Evolutionary conservation across 2,888 invertebrate species (phyloP).

Genomic region (Mactromeris polynyma): DNA sequence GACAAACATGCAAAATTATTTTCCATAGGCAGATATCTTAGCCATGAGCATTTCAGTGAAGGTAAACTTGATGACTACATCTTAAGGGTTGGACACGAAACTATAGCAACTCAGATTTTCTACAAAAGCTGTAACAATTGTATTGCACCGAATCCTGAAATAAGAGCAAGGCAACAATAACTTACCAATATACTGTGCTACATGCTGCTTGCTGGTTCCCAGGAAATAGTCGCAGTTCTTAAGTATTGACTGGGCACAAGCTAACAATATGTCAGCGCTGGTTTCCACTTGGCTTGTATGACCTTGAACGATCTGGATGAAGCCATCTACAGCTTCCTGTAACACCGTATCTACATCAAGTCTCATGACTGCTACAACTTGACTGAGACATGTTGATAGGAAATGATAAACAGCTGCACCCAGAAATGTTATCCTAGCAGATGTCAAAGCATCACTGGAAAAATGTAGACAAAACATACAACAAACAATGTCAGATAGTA

Average conservation of each 20-base stretch:
- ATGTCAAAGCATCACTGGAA: constrained; percentile 27
- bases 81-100: too few species aligned
- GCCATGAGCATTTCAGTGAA: too few species aligned
- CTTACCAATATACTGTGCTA: not conserved
- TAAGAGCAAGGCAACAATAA: not conserved
- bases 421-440: constrained; percentile 8
- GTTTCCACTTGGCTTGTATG: constrained; percentile 39
- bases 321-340: not conserved
- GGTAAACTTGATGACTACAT: too few species aligned
- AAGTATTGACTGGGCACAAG: constrained; percentile 72
- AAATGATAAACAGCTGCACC: constrained; percentile 8
- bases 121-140: too few species aligned
- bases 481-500: too few species aligned
- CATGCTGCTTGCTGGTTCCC: constrained; percentile 1
- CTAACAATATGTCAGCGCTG: constrained; percentile 71
- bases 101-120: too few species aligned
- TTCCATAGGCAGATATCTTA: too few species aligned
- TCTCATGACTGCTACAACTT: not conserved
- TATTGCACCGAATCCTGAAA: too few species aligned
- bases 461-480: too few species aligned
- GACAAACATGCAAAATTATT: too few species aligned
- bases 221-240: constrained; percentile 55
- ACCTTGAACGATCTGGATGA: constrained; percentile 11
- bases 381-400: not conserved
- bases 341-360: not conserved